A percentile compares a stretch with the other conserved stretches of the same genome.
phyloP scores from a whole-genome alignment of 2,888 invertebrate species.

The Pseudococcus viburni region DNA sequence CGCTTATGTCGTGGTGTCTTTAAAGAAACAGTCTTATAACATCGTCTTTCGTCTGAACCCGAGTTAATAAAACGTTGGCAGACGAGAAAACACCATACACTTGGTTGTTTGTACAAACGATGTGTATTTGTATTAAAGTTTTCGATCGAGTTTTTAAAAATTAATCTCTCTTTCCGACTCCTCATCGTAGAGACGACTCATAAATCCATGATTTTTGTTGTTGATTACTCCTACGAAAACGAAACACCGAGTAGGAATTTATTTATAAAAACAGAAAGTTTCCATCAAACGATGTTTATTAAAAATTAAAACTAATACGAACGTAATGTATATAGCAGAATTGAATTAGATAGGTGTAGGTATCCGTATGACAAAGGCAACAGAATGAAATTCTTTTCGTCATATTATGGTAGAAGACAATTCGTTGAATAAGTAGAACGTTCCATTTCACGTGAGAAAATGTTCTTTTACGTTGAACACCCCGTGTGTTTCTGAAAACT shows the following conservation, averaged over 20 bases:
- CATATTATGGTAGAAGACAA: background rate
- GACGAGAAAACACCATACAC: background rate
- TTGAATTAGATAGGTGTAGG: background rate
- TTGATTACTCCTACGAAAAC: too few species aligned
- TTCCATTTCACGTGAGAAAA: slow-evolving; percentile 20
- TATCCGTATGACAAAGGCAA: background rate
- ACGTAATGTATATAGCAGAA: background rate
- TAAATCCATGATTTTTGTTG: too few species aligned
- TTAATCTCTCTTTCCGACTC: background rate
- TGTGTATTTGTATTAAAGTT: slow-evolving; percentile 4
- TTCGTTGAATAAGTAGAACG: slow-evolving; percentile 16
- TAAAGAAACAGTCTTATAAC: slow-evolving; percentile 13
- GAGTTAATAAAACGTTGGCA: background rate
- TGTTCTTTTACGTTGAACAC: slow-evolving; percentile 20
- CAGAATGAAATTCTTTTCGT: background rate
- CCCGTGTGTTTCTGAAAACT: background rate
- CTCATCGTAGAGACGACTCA: too few species aligned
- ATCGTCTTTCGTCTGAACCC: background rate
- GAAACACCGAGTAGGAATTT: too few species aligned
- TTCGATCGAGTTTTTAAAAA: slow-evolving; percentile 1
- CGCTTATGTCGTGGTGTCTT: slow-evolving; percentile 19
- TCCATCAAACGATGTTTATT: background rate
- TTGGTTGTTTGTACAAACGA: background rate
- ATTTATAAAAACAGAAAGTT: background rate
- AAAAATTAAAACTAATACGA: background rate